Conservation (phyloP, 2,113 vertebrate species). For the Tyrannus savana region DNA sequence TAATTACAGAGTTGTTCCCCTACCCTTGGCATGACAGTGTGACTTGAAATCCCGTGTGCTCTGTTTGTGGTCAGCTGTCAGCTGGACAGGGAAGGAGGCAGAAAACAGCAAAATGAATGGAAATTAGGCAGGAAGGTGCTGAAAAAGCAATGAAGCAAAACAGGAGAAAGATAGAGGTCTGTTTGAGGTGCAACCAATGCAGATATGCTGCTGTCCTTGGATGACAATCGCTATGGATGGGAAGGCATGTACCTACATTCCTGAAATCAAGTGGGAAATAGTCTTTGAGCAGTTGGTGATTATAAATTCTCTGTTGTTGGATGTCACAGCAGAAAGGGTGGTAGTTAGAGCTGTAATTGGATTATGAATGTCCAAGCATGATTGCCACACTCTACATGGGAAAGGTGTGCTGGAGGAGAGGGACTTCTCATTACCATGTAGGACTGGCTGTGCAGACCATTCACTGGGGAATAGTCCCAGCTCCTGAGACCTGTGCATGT, state of each 20-base stretch:
- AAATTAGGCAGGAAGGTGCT: not conserved
- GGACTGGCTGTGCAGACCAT: not conserved
- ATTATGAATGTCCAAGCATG: fast-evolving
- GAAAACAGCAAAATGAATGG: not conserved
- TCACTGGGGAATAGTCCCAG: not conserved
- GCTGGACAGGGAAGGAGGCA: not conserved
- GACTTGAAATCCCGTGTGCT: not conserved
- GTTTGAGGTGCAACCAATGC: not conserved
- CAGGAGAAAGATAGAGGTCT: not conserved
- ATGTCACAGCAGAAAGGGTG: not conserved
- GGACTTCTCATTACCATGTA: not conserved
- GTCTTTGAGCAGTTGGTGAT: not conserved
- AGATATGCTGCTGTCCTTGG: not conserved
- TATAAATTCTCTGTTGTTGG: not conserved
- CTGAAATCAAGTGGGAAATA: not conserved
- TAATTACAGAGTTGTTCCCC: not conserved
- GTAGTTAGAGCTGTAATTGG: not conserved
- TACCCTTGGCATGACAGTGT: not conserved
- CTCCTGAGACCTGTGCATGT: not conserved
- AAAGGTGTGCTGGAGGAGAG: not conserved
- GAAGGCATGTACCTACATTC: fast-evolving
- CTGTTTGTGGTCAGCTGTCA: not conserved
- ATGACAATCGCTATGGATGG: fast-evolving
- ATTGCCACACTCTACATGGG: fast-evolving
- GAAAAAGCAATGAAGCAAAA: not conserved